These are phyloP conservation scores for Itoplectis maculator DNA, from an alignment of 2,888 invertebrate genomes.

Conservation along the genomic window DNA sequence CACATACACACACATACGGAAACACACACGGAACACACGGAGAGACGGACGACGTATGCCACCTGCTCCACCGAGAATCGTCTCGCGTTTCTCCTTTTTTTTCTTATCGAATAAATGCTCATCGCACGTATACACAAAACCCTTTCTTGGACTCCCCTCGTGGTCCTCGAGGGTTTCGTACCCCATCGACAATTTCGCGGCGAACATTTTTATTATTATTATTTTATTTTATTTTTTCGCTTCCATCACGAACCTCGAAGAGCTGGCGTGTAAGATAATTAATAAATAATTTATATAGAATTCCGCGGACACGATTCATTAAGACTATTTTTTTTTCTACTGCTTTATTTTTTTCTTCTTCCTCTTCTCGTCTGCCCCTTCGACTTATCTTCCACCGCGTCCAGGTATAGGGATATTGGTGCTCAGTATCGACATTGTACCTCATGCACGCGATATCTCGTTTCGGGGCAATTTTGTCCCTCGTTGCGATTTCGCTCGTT, in stretches of 20 bases:
- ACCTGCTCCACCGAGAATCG: constrained; percentile 58
- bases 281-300: constrained; percentile 64
- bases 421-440: constrained; percentile 48
- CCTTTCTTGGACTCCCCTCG: constrained; percentile 6
- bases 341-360: constrained; percentile 15
- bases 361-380: constrained; percentile 14
- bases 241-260: constrained; percentile 17
- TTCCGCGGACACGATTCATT: constrained; percentile 50
- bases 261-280: constrained; percentile 54
- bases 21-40: too few relatives aligned
- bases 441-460: constrained; percentile 61
- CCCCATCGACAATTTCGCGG: constrained; percentile 12
- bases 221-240: constrained; percentile 22
- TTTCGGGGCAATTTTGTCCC: constrained; percentile 5
- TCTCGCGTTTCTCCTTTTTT: constrained; percentile 24
- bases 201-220: constrained; percentile 22
- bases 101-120: constrained; percentile 55
- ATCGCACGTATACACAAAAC: constrained; percentile 41
- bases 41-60: constrained; percentile 4
- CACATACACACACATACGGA: too few relatives aligned
- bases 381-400: constrained; percentile 4
- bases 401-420: constrained; percentile 46
- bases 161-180: background rate
- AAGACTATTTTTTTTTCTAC: constrained; percentile 11
- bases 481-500: background rate